Percentiles rank a stretch among this genome's conserved stretches.
phyloP scores from a whole-genome alignment of 2,797 vertebrate species.

The Gymnoscopelus microlampas region DNA sequence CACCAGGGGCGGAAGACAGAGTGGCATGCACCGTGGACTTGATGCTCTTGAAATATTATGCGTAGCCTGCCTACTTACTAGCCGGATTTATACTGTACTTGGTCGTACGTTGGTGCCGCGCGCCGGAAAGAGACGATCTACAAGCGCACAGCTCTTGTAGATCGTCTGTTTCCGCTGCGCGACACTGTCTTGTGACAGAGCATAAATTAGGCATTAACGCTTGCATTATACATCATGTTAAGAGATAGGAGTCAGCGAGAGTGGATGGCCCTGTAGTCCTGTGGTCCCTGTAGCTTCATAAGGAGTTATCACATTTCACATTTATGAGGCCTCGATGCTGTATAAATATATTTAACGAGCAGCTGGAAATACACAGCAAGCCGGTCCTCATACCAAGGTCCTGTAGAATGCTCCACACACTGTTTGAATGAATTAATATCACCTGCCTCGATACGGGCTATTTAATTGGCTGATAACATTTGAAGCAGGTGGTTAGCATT shows the following conservation, averaged over 20 bases:
- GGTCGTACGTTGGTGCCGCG: too few relatives aligned
- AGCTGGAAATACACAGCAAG: background rate
- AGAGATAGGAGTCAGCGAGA: conserved; percentile 22
- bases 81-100: too few relatives aligned
- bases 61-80: conserved; percentile 7
- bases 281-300: conserved; percentile 15
- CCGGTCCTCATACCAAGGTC: too few relatives aligned
- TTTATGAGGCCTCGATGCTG: conserved; percentile 17
- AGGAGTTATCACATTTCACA: conserved; percentile 19
- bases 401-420: too few relatives aligned
- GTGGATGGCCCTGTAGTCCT: conserved; percentile 4
- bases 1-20: conserved; percentile 34
- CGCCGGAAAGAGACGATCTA: too few relatives aligned
- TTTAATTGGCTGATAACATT: too few relatives aligned
- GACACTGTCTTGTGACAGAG: too few relatives aligned
- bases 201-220: background rate
- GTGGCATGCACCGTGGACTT: conserved; percentile 31
- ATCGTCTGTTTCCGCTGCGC: too few relatives aligned
- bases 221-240: conserved; percentile 43
- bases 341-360: conserved; percentile 9
- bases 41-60: conserved; percentile 41
- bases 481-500: too few relatives aligned
- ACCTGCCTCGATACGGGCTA: too few relatives aligned
- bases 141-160: too few relatives aligned
- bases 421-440: too few relatives aligned